phyloP scores from a whole-genome alignment of 2,113 vertebrate species.

The Cinclus mexicanus region DNA sequence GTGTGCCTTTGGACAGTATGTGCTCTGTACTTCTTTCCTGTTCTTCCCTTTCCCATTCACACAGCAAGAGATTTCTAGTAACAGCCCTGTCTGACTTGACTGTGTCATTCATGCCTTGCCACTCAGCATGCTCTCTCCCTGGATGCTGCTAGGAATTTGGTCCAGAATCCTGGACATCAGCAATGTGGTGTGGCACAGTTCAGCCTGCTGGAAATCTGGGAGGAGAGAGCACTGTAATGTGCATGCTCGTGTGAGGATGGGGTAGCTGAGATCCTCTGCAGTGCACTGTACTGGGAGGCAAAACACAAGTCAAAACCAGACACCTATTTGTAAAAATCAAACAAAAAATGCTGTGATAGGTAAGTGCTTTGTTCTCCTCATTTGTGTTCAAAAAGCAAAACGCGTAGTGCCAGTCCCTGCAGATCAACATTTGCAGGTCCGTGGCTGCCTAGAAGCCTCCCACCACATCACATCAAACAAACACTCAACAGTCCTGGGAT shows the following conservation, averaged over 20 bases:
- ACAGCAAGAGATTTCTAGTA: not conserved
- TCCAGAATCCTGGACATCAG: not conserved
- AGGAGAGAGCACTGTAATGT: not conserved
- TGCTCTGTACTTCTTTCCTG: not conserved
- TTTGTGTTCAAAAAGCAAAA: not conserved
- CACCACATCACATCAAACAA: not conserved
- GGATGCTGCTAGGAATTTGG: not conserved
- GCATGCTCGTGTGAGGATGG: not conserved
- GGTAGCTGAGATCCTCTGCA: not conserved
- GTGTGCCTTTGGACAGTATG: not conserved
- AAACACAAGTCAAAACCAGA: not conserved
- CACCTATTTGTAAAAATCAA: not conserved
- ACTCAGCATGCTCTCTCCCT: not conserved
- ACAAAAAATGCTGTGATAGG: not conserved
- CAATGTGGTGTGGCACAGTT: not conserved
- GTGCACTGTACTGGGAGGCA: not conserved
- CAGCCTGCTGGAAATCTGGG: not conserved
- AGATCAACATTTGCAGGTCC: not conserved
- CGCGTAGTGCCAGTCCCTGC: not conserved
- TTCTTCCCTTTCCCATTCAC: not conserved
- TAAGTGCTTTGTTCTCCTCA: not conserved
- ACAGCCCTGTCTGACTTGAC: not conserved
- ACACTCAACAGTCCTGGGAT: not conserved
- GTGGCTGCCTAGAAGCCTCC: not conserved
- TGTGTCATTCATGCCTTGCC: not conserved